phyloP scores from a whole-genome alignment of 92 coral and sea anemone species.

The Siderastrea siderea region DNA sequence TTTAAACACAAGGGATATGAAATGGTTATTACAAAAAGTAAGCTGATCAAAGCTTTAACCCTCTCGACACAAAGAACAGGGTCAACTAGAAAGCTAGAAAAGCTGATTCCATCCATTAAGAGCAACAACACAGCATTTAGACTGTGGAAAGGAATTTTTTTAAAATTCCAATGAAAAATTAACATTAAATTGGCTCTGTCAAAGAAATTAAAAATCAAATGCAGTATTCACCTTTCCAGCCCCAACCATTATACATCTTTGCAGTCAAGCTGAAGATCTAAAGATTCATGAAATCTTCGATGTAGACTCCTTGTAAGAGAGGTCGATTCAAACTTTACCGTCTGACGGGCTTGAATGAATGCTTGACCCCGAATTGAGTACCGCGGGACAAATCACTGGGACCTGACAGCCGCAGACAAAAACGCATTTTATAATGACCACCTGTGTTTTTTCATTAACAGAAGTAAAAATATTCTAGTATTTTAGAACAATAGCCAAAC shows the following conservation, averaged over 20 bases:
- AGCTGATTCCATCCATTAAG: not conserved
- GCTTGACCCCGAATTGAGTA: constrained; percentile 52
- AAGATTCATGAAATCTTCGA: constrained; percentile 16
- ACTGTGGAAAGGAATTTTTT: not conserved
- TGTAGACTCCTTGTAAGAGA: not conserved
- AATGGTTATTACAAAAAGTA: constrained; percentile 7
- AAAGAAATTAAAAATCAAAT: constrained; percentile 35
- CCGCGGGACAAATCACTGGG: constrained; percentile 34
- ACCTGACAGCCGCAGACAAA: constrained; percentile 50
- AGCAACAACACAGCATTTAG: not conserved
- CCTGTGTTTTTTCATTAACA: constrained; percentile 42
- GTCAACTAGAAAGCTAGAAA: constrained; percentile 11
- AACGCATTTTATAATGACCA: constrained; percentile 30
- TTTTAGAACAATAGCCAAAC: constrained; percentile 25
- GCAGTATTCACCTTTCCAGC: constrained; percentile 50
- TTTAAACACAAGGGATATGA: too few relatives aligned
- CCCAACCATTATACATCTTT: constrained; percentile 44
- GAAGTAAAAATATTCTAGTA: constrained; percentile 20
- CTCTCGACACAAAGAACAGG: constrained; percentile 30
- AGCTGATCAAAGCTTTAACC: constrained; percentile 23
- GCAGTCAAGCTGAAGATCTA: constrained; percentile 19
- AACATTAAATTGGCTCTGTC: constrained; percentile 15
- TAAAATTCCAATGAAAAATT: constrained; percentile 29
- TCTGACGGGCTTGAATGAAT: constrained; percentile 42
- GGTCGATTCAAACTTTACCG: not conserved